Conservation (phyloP, 2,888 invertebrate species). For the Teleiodes luculella region DNA sequence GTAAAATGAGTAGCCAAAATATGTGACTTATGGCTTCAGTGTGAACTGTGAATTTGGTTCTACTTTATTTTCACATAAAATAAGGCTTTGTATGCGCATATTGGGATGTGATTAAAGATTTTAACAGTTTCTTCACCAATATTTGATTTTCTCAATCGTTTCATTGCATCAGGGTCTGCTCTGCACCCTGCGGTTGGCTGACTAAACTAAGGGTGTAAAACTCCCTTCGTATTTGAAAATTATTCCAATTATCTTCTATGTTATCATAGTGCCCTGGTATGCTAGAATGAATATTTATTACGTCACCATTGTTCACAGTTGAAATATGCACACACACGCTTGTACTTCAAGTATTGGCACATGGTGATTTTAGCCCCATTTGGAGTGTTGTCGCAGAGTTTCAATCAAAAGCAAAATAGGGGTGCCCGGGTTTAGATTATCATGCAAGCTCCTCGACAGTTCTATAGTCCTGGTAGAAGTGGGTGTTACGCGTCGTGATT, state of each 20-base stretch:
- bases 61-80: neutral
- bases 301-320: constrained; percentile 11
- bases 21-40: constrained; percentile 12
- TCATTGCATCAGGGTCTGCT: too few relatives aligned
- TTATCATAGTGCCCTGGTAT: constrained; percentile 10
- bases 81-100: too few relatives aligned
- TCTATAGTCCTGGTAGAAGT: constrained; percentile 16
- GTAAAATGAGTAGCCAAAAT: constrained; percentile 9
- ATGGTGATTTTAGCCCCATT: neutral
- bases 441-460: constrained; percentile 18
- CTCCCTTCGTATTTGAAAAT: neutral
- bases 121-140: too few relatives aligned
- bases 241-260: neutral
- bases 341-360: neutral
- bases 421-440: constrained; percentile 7
- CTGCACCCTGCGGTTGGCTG: too few relatives aligned
- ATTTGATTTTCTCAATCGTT: too few relatives aligned
- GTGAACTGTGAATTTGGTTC: neutral
- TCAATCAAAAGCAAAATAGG: constrained; percentile 5
- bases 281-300: constrained; percentile 18
- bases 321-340: neutral
- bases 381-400: neutral
- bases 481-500: constrained; percentile 9
- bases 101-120: too few relatives aligned
- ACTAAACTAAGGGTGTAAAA: too few relatives aligned